Base-by-base conservation (phyloP, 2,797 vertebrate species). In the Schizopygopsis pylzovi region DNA sequence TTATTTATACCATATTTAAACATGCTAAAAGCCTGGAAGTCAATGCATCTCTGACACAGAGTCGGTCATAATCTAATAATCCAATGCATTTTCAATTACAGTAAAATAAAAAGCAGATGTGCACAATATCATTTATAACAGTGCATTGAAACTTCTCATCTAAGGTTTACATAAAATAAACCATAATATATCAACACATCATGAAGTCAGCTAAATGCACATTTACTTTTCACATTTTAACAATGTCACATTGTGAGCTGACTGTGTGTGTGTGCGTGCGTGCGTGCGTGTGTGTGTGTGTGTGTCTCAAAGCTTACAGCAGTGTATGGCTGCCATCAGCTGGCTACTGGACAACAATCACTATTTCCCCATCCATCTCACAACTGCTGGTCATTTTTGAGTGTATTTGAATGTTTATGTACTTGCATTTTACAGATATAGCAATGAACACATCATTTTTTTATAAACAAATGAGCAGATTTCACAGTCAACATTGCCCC, bases 311-410 rank as follows among this genome's bases (percentile, higher is more conserved):
- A 43, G 61, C 25, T 43, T 65, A 52, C 20, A 39, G 71, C 20
- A 77, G 72, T 54, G 82, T 77, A 25, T 84, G 82, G 82, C 59
- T 84, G 82, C 82, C 82, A 84, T 84, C 82, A 77, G 82, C 61
- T 77, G 82, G 82, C 63, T 52, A 77, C 28, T 33, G 13, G 72
- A 77, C 28, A 52, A 84, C 82, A 20, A 67, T 77, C 59, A 84
- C 72, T 45, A 52, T 77, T 77, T 52, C 15, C n/a, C 2, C 16
- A 18, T 18, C 10, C 3, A 10, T 37, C 11, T 54, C 49, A 22
- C 47, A 54, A 28, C 73, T 52, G 72, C 2, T 76, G 72, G 73
- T 56, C 28, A 33, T 75, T 33, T 33, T 12, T 25, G 16, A 20
- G 16, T 72, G 15, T 82, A 37, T 82, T 37, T 70, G 33, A 33